Evolutionary conservation across 2,113 vertebrate species (phyloP), one percentile per base, ranked within the genome.

Genomic region (Misgurnus anguillicaudatus): DNA sequence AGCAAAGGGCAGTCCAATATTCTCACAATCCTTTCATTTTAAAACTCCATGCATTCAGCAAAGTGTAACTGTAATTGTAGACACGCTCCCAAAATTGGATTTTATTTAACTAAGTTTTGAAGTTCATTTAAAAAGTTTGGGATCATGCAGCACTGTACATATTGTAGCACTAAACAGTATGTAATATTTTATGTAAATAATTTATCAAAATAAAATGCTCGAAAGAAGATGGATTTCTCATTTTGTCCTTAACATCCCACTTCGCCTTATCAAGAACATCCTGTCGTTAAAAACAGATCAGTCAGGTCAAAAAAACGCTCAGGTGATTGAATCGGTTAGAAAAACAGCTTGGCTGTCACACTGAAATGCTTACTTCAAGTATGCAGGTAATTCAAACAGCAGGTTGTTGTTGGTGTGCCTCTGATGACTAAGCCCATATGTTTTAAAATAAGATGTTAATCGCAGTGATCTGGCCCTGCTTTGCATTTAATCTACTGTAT

Each of bases 1-100:
- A 3, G 55, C 70, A 65, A n/a, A 73, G 48, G 38, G 6, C 38
- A 66, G 55, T 65, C 48, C 38, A 53, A 65, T 36, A 48, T 58
- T 8, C 31, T n/a, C 5, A 6, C 36, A 9, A 19, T 61, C 16
- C 16, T 70, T 14, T 51, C 42, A 21, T 21, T 47, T 24, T 2
- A 9, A 36, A 31, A 62, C 13, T 19, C n/a, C n/a, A n/a, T n/a
- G n/a, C n/a, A n/a, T n/a, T 42, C 14, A 13, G 31, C 6, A 73
- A 60, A 24, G 41, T 17, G 53, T 9, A 45, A 60, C 16, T 55
- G 11, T 6, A 71, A 57, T 19, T 41, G 36, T 39, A 36, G 51
- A 24, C 67, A 69, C n/a, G 10, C 67, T 36, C 24, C 24, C 24
- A 69, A 13, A 69, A 45, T 36, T 69, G 1, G 14, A 39, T 72